These are phyloP conservation scores for Ochropleura plecta DNA, from an alignment of 2,888 invertebrate species.

Conservation along the genomic window DNA sequence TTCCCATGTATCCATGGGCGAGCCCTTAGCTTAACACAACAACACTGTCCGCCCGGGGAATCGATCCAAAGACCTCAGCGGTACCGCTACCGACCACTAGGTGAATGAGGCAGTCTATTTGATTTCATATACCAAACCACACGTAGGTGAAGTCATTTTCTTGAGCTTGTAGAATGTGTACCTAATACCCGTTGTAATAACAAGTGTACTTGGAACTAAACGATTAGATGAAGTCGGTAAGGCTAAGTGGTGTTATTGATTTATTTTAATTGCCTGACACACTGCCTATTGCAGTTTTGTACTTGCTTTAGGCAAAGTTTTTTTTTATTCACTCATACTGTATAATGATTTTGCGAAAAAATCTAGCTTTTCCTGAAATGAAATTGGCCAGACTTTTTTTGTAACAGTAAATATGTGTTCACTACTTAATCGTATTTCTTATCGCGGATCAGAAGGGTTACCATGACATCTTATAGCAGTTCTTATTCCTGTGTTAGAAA, in stretches of 20 bases:
- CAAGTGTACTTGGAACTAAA: constrained; percentile 38
- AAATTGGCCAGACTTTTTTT: not conserved
- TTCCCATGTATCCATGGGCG: not conserved
- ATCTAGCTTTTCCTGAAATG: not conserved
- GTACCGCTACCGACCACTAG: not conserved
- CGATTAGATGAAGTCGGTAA: constrained; percentile 19
- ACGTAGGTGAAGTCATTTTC: not conserved
- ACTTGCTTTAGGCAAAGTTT: not conserved
- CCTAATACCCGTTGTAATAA: not conserved
- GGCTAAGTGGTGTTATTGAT: constrained; percentile 17
- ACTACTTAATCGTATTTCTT: not conserved
- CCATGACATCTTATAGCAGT: too few relatives aligned
- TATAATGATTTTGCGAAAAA: not conserved
- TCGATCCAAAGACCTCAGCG: not conserved
- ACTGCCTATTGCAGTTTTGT: not conserved
- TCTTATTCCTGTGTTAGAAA: too few relatives aligned
- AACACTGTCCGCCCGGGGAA: not conserved
- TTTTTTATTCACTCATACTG: not conserved
- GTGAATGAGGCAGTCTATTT: not conserved
- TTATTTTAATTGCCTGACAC: not conserved
- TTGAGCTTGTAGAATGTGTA: constrained; percentile 12
- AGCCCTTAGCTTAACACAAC: too few relatives aligned
- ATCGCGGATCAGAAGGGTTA: not conserved
- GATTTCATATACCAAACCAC: not conserved
- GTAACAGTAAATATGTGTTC: not conserved